Conservation (phyloP, 2,888 invertebrate species). For the Vesta saturnalis region DNA sequence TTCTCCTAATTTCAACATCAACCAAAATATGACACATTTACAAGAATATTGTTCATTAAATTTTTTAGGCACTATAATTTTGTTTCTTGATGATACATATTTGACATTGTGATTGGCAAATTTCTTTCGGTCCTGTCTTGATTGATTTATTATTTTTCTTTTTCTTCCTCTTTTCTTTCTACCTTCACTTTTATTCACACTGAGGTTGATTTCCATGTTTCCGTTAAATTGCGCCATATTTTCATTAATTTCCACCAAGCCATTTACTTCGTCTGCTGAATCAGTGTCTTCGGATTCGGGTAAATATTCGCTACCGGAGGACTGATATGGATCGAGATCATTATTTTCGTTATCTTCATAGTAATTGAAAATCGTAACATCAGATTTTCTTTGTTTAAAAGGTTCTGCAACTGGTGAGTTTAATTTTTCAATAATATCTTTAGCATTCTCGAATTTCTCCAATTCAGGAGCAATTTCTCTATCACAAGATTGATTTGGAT, state of each 20-base stretch:
- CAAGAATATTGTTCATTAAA: not conserved
- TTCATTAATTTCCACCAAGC: not conserved
- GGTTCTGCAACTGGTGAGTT: no score
- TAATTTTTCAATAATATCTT: no score
- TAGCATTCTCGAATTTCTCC: no score
- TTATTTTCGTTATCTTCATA: not conserved
- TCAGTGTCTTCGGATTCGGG: not conserved
- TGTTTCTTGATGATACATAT: constrained; percentile 1
- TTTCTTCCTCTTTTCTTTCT: constrained; percentile 4
- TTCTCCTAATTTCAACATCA: not conserved
- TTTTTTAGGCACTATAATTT: not conserved
- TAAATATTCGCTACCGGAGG: not conserved
- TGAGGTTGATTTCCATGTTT: not conserved
- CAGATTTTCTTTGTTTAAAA: not conserved
- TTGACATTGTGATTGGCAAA: no score
- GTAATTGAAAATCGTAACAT: not conserved
- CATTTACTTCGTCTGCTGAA: constrained; percentile 1
- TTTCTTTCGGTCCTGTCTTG: not conserved
- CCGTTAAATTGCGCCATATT: no score
- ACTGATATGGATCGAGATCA: constrained; percentile 2
- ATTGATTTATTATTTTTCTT: not conserved
- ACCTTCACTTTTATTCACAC: not conserved
- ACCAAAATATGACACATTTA: not conserved
- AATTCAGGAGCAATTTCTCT: no score
- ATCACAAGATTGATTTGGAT: no score